phyloP scores from a whole-genome alignment of 2,888 invertebrate species.

The Scaptomyza caliginosa region DNA sequence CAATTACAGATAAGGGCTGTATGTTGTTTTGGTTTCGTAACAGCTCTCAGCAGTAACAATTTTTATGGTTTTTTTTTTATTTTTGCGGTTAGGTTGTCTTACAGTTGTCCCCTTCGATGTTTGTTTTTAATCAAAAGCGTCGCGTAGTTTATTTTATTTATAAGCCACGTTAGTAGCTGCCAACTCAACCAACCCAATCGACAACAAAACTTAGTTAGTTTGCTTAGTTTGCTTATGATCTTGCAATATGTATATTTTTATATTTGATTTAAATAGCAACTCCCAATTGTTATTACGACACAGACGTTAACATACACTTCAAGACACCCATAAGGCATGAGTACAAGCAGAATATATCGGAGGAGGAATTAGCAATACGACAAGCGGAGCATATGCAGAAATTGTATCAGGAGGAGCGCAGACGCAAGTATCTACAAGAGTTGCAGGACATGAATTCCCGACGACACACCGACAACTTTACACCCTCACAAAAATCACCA shows the following conservation, averaged over 20 bases:
- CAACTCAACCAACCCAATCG: background rate
- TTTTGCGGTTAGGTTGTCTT: constrained; percentile 72
- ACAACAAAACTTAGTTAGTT: background rate
- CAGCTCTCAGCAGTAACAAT: constrained; percentile 53
- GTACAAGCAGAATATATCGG: constrained; percentile 93
- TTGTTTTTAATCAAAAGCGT: constrained; percentile 21
- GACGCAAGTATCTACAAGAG: constrained; percentile 96
- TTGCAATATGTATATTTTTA: background rate
- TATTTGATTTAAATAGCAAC: background rate
- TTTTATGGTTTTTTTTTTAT: constrained; percentile 30
- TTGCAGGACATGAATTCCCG: constrained; percentile 96
- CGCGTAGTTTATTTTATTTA: constrained; percentile 17
- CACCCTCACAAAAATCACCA: constrained; percentile 96
- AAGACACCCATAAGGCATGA: constrained; percentile 94
- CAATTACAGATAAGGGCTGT: constrained; percentile 53
- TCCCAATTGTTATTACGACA: constrained; percentile 86
- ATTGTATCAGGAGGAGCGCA: constrained; percentile 94
- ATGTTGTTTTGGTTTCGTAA: constrained; percentile 56
- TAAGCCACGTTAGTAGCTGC: background rate
- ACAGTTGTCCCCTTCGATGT: constrained; percentile 34
- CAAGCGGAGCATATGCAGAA: constrained; percentile 96
- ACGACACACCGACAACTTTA: constrained; percentile 96
- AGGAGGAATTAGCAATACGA: constrained; percentile 93
- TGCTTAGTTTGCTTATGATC: background rate
- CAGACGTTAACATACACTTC: constrained; percentile 97